Evolutionary conservation across 2,888 invertebrate genomes (phyloP), one percentile per base, ranked within the genome.

Genomic region (Tridacna crocea): DNA sequence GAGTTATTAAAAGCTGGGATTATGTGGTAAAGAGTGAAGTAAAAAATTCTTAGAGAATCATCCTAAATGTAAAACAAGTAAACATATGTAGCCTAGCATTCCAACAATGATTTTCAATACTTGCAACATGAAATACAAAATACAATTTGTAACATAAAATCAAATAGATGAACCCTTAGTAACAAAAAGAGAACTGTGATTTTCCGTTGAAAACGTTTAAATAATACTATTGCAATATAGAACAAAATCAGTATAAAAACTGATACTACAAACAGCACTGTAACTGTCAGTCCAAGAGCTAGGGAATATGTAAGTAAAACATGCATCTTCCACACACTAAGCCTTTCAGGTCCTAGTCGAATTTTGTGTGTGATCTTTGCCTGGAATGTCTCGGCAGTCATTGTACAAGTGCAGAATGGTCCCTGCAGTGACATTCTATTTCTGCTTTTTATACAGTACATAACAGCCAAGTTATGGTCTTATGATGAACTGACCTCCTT

Each of bases 141-240:
- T 63, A 27, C n/a, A 26, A 24, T 82, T 82, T 6, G 76, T 24
- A 13, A 73, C 27, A 27, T 75, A 15, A 79, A 82, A 55, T 82
- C 82, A 82, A 82, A 76, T 22, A 72, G 68, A 73, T 79, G 82
- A 22, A 82, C 75, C 22, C 72, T 61, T 10, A 82, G 48, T 48
- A 76, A 46, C 15, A 82, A 22, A 51, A 79, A 63, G 3, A 82
- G 36, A 17, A 79, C 47, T 15, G 75, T 48, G n/a, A 82, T 63
- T 51, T 82, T 82, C n/a, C 73, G 75, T 72, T 82, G 82, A 74
- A 82, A 82, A 26, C 82, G 72, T 55, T 74, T 79, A 66, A 82
- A 82, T 24, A 70, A 58, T 8, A 72, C 66, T 24, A 65, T 66
- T 26, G 60, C 66, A 19, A 79, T 26, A 51, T 66, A 82, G n/a